Evolutionary conservation across 2,113 vertebrate species (phyloP), one percentile per base, ranked within the genome.

Genomic region (Trinectes maculatus): DNA sequence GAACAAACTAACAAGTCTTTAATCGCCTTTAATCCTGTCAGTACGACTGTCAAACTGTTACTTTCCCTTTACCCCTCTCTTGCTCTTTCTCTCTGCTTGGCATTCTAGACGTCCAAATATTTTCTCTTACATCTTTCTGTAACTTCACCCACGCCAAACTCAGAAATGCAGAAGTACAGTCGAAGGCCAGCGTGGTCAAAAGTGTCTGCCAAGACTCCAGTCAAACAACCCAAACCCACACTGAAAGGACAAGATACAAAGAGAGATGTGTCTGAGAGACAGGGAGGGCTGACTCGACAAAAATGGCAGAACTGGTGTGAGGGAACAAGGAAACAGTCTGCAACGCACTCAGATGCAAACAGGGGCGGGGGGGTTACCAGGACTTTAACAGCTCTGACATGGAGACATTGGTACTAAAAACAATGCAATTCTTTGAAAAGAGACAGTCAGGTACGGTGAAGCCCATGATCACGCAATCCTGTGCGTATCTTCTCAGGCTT

Each of bases 191-290:
- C 10, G 9, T 51, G 72, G 54, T 83, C 69, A 47, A 46, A 53
- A 43, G 13, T 10, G 29, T 71, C 60, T 77, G 79, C 81, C 78
- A 78, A 63, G 54, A 54, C 58, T 74, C 25, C 36, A 29, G 43
- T 61, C 67, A 16, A 79, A 72, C 73, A 74, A 77, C 77, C 72
- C 26, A 40, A 71, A 59, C 19, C 29, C 39, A 19, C 2, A 26
- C 63, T 51, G 51, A 71, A 71, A 57, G 59, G 61, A 36, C 58
- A 54, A 53, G 44, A 82, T 8, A 88, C 84, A 85, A 88, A 83
- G 80, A 70, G 51, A 48, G 57, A 80, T 75, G 58, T 84, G 80
- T 83, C 40, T 51, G 40, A 49, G 59, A 43, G 69, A 58, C 39
- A 31, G 10, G 11, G 26, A 74, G 22, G 36, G 76, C 83, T 84